phyloP scores from a whole-genome alignment of 1,140 invertebrate species.

The Hylaeus volcanicus region DNA sequence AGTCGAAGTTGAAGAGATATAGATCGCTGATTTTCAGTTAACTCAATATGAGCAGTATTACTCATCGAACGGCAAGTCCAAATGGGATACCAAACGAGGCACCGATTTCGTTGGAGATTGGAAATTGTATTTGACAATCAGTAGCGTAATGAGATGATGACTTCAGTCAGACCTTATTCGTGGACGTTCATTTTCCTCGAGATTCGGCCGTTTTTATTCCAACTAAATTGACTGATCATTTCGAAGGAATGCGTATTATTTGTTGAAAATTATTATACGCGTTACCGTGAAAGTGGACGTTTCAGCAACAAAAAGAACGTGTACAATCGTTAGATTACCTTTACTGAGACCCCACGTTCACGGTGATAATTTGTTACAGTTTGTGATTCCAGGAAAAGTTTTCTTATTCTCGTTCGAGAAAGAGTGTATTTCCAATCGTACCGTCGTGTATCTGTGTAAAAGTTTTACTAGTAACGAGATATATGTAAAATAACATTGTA shows the following conservation, averaged over 20 bases:
- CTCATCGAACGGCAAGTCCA: neutral
- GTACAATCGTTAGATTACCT: too few relatives aligned
- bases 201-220: neutral
- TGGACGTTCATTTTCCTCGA: neutral
- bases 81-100: neutral
- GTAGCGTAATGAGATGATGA: constrained; percentile 41
- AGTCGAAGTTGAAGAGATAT: neutral
- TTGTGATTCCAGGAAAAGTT: too few relatives aligned
- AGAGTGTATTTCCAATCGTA: neutral
- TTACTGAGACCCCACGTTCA: too few relatives aligned
- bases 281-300: neutral
- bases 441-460: neutral
- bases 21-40: constrained; percentile 33
- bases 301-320: too few relatives aligned
- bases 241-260: neutral
- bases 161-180: neutral
- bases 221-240: neutral
- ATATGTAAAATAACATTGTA: neutral
- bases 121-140: constrained; percentile 58
- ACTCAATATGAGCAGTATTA: constrained; percentile 54
- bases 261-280: neutral
- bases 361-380: too few relatives aligned
- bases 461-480: neutral
- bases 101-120: neutral
- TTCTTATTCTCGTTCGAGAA: neutral